These are phyloP conservation scores for Lepidurus arcticus DNA, from an alignment of 1,140 invertebrate genomes.

Conservation along the genomic window DNA sequence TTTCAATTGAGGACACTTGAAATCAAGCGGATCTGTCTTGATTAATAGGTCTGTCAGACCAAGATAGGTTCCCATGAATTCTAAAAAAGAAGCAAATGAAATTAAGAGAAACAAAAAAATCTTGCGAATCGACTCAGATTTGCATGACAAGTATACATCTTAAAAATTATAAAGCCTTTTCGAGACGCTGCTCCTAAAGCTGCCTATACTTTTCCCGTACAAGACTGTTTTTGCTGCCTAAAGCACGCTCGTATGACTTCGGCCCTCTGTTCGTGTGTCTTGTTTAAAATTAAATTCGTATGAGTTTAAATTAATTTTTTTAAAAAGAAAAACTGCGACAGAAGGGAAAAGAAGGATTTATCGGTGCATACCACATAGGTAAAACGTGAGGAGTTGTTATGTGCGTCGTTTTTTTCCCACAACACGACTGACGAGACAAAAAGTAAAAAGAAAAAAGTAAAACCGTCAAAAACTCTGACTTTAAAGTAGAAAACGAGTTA, in stretches of 20 bases:
- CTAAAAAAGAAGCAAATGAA: too few species aligned
- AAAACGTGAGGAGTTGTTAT: not conserved
- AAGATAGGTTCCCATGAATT: too few species aligned
- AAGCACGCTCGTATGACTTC: not conserved
- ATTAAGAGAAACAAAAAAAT: not conserved
- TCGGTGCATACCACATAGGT: not conserved
- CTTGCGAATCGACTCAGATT: not conserved
- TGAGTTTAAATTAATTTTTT: too few species aligned
- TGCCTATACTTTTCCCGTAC: not conserved
- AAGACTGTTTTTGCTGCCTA: not conserved
- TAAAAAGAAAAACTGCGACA: not conserved
- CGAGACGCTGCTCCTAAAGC: not conserved
- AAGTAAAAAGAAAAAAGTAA: not conserved
- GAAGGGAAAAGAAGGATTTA: not conserved
- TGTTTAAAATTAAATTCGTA: too few species aligned
- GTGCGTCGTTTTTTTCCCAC: not conserved
- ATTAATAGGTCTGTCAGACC: not conserved
- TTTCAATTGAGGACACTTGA: conserved; percentile 10
- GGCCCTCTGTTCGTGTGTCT: too few species aligned
- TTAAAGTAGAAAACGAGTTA: not conserved
- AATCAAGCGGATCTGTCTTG: not conserved
- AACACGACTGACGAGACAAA: not conserved
- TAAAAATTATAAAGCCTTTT: not conserved
- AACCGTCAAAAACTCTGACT: not conserved
- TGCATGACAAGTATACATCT: conserved; percentile 10